These are phyloP conservation scores for Heliconius cydno DNA, from an alignment of 2,888 invertebrate species.

Conservation along the genomic window DNA sequence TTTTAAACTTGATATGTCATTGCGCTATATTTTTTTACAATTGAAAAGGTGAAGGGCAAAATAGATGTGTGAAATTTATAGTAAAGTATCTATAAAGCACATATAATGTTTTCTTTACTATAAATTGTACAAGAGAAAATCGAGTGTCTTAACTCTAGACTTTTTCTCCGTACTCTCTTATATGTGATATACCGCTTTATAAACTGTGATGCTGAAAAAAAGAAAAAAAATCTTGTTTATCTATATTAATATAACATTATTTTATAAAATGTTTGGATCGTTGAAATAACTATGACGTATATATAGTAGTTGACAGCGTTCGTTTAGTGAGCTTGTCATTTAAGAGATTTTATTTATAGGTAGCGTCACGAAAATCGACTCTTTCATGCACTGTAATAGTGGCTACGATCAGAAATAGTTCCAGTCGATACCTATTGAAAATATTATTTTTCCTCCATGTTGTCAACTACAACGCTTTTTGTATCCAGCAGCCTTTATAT, in stretches of 20 bases:
- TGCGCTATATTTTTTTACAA: background rate
- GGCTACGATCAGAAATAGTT: constrained; percentile 22
- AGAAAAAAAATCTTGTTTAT: background rate
- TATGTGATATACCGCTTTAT: too few relatives aligned
- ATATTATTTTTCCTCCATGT: background rate
- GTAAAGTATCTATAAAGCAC: background rate
- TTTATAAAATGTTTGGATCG: background rate
- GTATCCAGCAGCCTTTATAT: background rate
- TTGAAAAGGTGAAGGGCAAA: background rate
- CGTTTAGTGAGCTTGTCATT: constrained; percentile 27
- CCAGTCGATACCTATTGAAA: background rate
- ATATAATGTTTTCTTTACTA: background rate
- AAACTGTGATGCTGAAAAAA: too few relatives aligned
- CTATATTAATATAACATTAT: background rate
- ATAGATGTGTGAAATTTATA: background rate
- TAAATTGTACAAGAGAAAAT: too few relatives aligned
- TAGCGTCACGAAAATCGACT: constrained; percentile 5
- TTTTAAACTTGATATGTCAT: background rate
- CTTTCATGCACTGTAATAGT: constrained; percentile 15
- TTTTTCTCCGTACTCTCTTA: too few relatives aligned
- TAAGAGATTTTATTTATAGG: constrained; percentile 26
- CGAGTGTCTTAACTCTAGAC: background rate
- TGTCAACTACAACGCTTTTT: background rate
- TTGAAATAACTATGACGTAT: background rate
- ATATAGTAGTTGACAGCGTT: constrained; percentile 4